Evolutionary conservation across 1,140 invertebrate species (phyloP).

Genomic region (Tetragonula clypearis): DNA sequence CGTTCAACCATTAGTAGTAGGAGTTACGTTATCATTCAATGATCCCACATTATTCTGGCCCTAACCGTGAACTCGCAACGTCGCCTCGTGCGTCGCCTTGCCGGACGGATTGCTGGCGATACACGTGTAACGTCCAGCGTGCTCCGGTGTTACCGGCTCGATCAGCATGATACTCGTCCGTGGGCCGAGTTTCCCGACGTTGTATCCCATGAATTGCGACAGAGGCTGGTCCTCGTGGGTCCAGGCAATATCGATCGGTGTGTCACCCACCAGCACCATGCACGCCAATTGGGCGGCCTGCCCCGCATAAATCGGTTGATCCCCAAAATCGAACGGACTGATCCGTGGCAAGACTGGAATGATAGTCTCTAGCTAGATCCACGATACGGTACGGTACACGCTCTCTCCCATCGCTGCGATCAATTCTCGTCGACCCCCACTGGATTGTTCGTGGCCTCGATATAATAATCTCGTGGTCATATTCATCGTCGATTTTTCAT

Average conservation of each 20-base stretch:
- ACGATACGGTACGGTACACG: not conserved
- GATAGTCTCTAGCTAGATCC: slow-evolving; percentile 52
- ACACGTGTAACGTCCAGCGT: slow-evolving; percentile 86
- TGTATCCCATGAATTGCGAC: slow-evolving; percentile 79
- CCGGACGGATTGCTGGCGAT: slow-evolving; percentile 86
- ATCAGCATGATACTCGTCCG: slow-evolving; percentile 83
- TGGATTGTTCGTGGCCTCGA: not conserved
- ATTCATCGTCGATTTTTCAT: slow-evolving; percentile 5
- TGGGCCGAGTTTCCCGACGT: slow-evolving; percentile 80
- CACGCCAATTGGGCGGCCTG: slow-evolving; percentile 87
- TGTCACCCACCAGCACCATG: slow-evolving; percentile 87
- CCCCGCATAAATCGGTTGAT: slow-evolving; percentile 85
- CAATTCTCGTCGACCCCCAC: not conserved
- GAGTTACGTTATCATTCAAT: slow-evolving; percentile 49
- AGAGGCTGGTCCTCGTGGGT: slow-evolving; percentile 82
- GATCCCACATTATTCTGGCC: slow-evolving; percentile 59
- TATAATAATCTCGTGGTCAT: not conserved
- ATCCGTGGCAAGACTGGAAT: slow-evolving; percentile 88
- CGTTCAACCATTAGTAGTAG: slow-evolving; percentile 38
- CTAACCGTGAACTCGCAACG: slow-evolving; percentile 84
- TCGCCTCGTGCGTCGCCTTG: slow-evolving; percentile 82
- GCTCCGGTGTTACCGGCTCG: slow-evolving; percentile 81
- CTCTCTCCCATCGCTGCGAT: not conserved
- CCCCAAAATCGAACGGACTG: slow-evolving; percentile 86
- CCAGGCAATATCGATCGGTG: slow-evolving; percentile 87